phyloP scores from a whole-genome alignment of 2,888 invertebrate species.

The Dinocampus coccinellae region DNA sequence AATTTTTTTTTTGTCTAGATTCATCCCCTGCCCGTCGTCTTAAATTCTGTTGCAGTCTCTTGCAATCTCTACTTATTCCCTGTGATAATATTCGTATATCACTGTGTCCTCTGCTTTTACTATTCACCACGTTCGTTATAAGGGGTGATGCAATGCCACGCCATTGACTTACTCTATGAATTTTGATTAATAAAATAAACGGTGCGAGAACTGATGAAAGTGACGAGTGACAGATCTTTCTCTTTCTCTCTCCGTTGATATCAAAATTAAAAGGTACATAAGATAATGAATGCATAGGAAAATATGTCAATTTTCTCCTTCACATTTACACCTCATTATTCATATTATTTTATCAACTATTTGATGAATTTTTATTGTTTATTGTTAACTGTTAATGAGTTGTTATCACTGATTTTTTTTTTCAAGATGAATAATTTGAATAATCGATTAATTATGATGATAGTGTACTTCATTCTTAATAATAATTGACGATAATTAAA shows the following conservation, averaged over 20 bases:
- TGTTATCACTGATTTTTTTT: too few species aligned
- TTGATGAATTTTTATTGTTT: too few species aligned
- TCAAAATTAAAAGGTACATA: conserved; percentile 6
- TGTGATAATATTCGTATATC: neutral
- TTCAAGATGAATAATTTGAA: too few species aligned
- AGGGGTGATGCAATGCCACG: conserved; percentile 44
- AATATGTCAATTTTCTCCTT: neutral
- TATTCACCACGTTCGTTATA: conserved; percentile 33
- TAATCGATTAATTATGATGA: too few species aligned
- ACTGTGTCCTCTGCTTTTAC: neutral
- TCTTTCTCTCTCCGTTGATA: conserved; percentile 41
- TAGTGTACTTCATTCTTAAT: too few species aligned
- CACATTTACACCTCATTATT: neutral
- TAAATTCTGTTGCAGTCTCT: too few species aligned
- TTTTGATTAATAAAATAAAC: conserved; percentile 61
- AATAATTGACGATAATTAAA: too few species aligned
- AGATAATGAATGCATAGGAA: conserved; percentile 16
- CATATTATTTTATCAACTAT: neutral
- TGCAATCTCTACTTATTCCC: conserved; percentile 22
- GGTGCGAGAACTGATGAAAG: conserved; percentile 23
- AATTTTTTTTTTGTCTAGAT: neutral
- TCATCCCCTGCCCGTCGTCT: conserved; percentile 13
- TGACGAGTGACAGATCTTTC: conserved; percentile 53
- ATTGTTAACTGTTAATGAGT: too few species aligned
- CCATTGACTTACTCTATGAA: conserved; percentile 54